phyloP scores from a whole-genome alignment of 2,797 vertebrate genomes.

The Momotus momota region DNA sequence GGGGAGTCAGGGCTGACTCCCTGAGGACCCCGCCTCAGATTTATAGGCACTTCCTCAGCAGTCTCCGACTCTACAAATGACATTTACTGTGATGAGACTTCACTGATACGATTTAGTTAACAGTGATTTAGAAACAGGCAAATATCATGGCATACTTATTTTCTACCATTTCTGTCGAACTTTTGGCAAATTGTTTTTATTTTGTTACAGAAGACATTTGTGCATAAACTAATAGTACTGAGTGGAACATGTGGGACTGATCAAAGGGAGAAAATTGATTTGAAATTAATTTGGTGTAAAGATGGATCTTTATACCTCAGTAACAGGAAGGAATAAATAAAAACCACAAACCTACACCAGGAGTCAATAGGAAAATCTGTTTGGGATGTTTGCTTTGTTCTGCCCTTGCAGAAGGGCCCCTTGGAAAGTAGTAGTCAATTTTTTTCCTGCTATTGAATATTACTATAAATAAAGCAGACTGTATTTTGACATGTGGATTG shows the following conservation, averaged over 20 bases:
- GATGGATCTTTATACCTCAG: background rate
- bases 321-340: background rate
- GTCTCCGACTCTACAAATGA: background rate
- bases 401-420: background rate
- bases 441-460: background rate
- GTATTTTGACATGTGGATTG: background rate
- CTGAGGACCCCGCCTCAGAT: background rate
- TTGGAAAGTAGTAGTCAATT: background rate
- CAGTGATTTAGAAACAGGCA: background rate
- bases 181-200: background rate
- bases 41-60: background rate
- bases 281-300: background rate
- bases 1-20: background rate
- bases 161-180: background rate
- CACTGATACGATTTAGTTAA: background rate
- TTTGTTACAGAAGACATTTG: background rate
- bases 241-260: background rate
- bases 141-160: background rate
- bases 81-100: background rate
- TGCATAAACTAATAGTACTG: background rate
- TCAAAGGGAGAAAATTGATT: background rate
- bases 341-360: background rate
- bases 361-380: background rate
- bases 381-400: background rate
- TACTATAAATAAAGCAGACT: background rate